Base-by-base conservation (phyloP, 2,113 vertebrate species). In the Oostethus manadensis region DNA sequence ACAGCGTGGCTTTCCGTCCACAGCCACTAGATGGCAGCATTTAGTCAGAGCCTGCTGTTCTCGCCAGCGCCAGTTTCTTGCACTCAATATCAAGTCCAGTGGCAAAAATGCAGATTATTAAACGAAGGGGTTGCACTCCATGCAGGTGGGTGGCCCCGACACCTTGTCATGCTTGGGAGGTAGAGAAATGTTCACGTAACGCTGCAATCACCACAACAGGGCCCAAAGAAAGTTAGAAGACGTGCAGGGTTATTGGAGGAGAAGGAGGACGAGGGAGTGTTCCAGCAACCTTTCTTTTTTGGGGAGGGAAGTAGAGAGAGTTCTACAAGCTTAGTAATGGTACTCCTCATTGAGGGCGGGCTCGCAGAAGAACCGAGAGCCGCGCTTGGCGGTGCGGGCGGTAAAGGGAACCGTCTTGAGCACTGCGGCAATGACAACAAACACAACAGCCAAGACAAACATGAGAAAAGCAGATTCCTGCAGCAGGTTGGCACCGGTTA, bases 331-430 rank as follows among this genome's bases (percentile, higher is more conserved):
- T 91, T 96, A 98, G 93, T 93, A 96, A 93, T 94, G 94, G 91
- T 94, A 92, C 89, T 98, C 96, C 82, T 98, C 96, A 84, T 93
- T 94, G 87, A 94, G 92, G 88, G 92, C 79, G 77, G 94, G 88
- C 84, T 95, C 94, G 64, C 93, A 94, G 93, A 98, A 98, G 94
- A 98, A 96, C 88, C 94, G 92, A 76, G 96, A 98, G 87, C 95
- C 93, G 74, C 96, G 91, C 87, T 98, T 98, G 90, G 96, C 94
- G 57, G 95, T 95, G 86, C 96, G 95, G 83, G 96, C 96, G 80
- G 96, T 97, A 92, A 98, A 98, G 83, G 96, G 96, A 80, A 94
- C 96, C 51, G 93, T 97, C 95, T 98, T 98, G 93, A 98, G 89
- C 87, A 94, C 96, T 95, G 93, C 84, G 87, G 87, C 71, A 77